These are phyloP conservation scores for Amia ocellicauda DNA, from an alignment of 2,113 vertebrate species.

Conservation along the genomic window DNA sequence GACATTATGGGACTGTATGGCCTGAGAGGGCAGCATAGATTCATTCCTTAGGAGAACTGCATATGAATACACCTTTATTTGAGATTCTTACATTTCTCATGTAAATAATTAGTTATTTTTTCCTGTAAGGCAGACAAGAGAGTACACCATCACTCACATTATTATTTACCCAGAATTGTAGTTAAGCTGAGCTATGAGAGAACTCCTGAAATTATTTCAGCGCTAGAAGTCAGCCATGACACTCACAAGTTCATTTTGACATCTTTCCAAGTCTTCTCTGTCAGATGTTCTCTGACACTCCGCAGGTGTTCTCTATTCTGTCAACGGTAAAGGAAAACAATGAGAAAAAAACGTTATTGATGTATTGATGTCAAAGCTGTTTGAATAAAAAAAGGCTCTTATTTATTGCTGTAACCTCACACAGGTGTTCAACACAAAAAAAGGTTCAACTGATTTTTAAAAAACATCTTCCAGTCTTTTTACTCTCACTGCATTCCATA, in stretches of 20 bases:
- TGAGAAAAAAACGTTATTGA: conserved; percentile 2
- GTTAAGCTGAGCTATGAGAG: background rate
- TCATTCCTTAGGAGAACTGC: too few species aligned
- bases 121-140: too few species aligned
- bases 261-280: background rate
- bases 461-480: background rate
- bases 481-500: conserved; percentile 11
- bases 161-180: too few species aligned
- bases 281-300: background rate
- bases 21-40: too few species aligned
- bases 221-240: too few species aligned
- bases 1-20: too few species aligned
- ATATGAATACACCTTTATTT: too few species aligned
- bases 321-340: background rate
- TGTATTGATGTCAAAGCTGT: conserved; percentile 3
- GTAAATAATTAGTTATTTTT: too few species aligned
- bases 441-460: background rate
- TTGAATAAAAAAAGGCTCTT: conserved; percentile 11
- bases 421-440: conserved; percentile 13
- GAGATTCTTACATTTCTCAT: too few species aligned
- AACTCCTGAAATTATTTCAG: background rate
- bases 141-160: too few species aligned
- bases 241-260: background rate
- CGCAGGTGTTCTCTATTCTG: conserved; percentile 13
- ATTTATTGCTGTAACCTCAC: background rate